Evolutionary conservation across 2,888 invertebrate species (phyloP).

Genomic region (Plebejus melissa): DNA sequence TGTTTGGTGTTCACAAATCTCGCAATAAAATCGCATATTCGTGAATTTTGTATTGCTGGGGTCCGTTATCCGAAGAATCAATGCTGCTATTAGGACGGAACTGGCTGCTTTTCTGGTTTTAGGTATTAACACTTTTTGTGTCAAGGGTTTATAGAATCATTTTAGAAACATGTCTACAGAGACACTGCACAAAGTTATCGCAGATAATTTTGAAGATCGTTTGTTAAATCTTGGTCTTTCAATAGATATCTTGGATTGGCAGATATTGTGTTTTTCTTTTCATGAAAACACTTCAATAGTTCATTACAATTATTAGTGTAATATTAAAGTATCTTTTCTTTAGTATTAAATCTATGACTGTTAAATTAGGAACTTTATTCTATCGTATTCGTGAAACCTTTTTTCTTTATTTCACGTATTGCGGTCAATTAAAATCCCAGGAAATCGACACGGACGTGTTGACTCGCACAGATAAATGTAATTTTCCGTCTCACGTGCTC

Average conservation of each 20-base stretch:
- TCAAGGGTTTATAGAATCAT: not conserved
- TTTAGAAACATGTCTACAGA: too few relatives aligned
- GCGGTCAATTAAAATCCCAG: not conserved
- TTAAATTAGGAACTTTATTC: not conserved
- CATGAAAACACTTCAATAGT: too few relatives aligned
- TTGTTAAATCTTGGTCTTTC: too few relatives aligned
- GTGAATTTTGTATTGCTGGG: conserved; percentile 55
- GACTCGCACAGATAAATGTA: conserved; percentile 1
- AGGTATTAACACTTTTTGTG: not conserved
- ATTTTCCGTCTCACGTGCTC: conserved; percentile 18
- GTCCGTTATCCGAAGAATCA: conserved; percentile 43
- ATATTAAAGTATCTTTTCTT: not conserved
- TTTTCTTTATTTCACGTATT: not conserved
- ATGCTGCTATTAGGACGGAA: conserved; percentile 18
- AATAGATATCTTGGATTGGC: too few relatives aligned
- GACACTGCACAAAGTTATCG: too few relatives aligned
- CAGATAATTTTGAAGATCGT: too few relatives aligned
- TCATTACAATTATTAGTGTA: too few relatives aligned
- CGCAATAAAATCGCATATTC: conserved; percentile 57
- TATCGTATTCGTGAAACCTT: not conserved
- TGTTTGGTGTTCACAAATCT: conserved; percentile 2
- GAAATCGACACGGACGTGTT: not conserved
- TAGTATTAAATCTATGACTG: not conserved
- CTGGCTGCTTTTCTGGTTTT: not conserved
- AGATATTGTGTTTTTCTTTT: too few relatives aligned